A percentile compares a stretch with the other conserved stretches of the same genome.
phyloP scores from a whole-genome alignment of 2,797 vertebrate species.

The Rhinophrynus dorsalis region DNA sequence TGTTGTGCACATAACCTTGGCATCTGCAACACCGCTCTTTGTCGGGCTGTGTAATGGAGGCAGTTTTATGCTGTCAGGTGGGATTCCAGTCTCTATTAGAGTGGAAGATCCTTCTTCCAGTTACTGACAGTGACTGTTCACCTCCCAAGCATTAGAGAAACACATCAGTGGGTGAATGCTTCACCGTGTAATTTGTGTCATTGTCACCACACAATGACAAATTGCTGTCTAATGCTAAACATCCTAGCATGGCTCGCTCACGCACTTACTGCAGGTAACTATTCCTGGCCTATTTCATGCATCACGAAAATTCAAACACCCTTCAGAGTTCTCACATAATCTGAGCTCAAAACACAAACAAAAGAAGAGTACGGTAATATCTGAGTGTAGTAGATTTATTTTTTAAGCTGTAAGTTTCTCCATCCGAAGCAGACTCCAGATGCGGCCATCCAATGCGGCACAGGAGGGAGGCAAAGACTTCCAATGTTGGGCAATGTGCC shows the following conservation, averaged over 20 bases:
- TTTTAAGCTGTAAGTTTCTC: no score
- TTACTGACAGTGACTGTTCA: slow-evolving; percentile 36
- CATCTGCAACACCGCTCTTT: neutral
- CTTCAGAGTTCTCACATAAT: no score
- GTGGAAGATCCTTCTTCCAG: slow-evolving; percentile 40
- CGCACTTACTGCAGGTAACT: slow-evolving; percentile 27
- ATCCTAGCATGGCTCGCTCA: slow-evolving; percentile 10
- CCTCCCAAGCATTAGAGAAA: slow-evolving; percentile 23
- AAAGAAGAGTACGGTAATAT: no score
- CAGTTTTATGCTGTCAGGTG: slow-evolving; percentile 23
- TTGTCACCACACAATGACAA: slow-evolving; percentile 35
- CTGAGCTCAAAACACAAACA: no score
- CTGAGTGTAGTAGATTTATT: no score
- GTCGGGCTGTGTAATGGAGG: slow-evolving; percentile 21
- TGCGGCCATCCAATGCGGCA: no score
- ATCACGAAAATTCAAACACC: neutral
- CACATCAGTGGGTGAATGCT: slow-evolving; percentile 36
- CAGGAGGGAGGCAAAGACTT: no score
- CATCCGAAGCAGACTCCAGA: no score
- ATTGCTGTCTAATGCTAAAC: slow-evolving; percentile 32
- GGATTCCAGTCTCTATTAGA: slow-evolving; percentile 22
- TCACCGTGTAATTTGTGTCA: slow-evolving; percentile 41
- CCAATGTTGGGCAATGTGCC: no score
- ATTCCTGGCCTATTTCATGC: slow-evolving; percentile 30
- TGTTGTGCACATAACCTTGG: no score